Base-by-base conservation (phyloP, 2,113 vertebrate genomes). In the Macquaria ambigua region DNA sequence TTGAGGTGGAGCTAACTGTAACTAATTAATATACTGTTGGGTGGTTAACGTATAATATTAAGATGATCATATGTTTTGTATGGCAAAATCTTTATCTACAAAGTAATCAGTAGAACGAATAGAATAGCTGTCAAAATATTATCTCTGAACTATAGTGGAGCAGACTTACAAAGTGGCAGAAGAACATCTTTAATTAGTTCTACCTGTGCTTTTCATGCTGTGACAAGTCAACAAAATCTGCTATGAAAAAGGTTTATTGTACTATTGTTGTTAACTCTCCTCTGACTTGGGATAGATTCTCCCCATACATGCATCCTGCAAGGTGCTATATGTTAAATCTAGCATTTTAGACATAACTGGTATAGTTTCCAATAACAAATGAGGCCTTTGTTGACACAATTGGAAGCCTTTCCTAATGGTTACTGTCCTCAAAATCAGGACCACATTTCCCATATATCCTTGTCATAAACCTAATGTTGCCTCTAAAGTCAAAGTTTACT, bases 241-340 rank as follows among this genome's bases (percentile, higher is more conserved):
- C 16, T 34, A 25, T 34, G 39, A 28, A 59, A 28, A 64, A 4
- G 12, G 41, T 11, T 15, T 46, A 2, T 50, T 34, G 34, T 34
- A 34, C 34, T 34, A 34, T 34, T 50, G 41, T 34, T 48, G n/a
- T 61, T 12, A 34, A 15, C 74, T 61, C 16, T 37, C 23, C 53
- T 67, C 62, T 67, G 71, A 71, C 46, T 69, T 74, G 48, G 64
- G 81, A 81, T 77, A 15, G 12, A 41, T 76, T 75, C 6, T 67
- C 23, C 20, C 12, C 23, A 41, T 58, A 10, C 15, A 34, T 34
- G 3, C 34, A 12, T 59, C 37, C 23, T 8, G 1, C n/a, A 69
- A 58, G 63, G 39, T 34, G 15, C 37, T 48, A 46, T 9, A 43
- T 23, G 31, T 39, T 34, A 41, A 8, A 15, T 28, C 7, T 11